Evolutionary conservation across 1,140 invertebrate species (phyloP), one percentile per base, ranked within the genome.

Genomic region (Philopotamus ludificatus): DNA sequence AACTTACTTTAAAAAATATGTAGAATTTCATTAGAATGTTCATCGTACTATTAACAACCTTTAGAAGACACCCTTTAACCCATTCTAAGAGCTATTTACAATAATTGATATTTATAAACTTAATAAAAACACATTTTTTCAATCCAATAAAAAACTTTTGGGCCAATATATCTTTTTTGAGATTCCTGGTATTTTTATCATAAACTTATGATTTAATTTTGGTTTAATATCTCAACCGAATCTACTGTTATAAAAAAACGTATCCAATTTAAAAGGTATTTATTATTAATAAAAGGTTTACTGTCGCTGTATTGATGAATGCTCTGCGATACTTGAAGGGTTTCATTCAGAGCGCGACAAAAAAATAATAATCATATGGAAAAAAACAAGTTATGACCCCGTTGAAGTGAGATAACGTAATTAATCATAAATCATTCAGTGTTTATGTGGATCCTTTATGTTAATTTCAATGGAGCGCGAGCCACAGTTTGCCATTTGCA

Each of bases 381-480:
- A 59, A 45, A 47, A 44, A 44, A 41, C 16, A 50, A n/a, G 53
- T 42, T 51, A 63, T 63, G 47, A 47, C 44, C 45, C 10, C 22
- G 45, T 47, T 21, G 60, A 51, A 25, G 16, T 34, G 34, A 60
- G 57, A 66, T 60, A 55, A 26, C n/a, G n/a, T n/a, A n/a, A n/a
- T 60, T 25, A 59, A 60, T 66, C 64, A 60, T 53, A 26, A 50
- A 66, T 66, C 64, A 66, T 9, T 23, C 44, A 47, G 62, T 57
- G 54, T 41, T 28, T 26, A 57, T 28, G 42, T 57, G 23, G 23
- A 12, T 28, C 39, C 42, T 28, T 42, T 21, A 16, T 57, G 41
- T 39, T 55, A 7, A 34, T 34, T 12, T 55, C 23, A 39, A 55
- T 39, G 28, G 12, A 55, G 12, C 15, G 60, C 23, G n/a, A 12